Evolutionary conservation across 2,113 vertebrate genomes (phyloP).

Genomic region (Madoqua kirkii): DNA sequence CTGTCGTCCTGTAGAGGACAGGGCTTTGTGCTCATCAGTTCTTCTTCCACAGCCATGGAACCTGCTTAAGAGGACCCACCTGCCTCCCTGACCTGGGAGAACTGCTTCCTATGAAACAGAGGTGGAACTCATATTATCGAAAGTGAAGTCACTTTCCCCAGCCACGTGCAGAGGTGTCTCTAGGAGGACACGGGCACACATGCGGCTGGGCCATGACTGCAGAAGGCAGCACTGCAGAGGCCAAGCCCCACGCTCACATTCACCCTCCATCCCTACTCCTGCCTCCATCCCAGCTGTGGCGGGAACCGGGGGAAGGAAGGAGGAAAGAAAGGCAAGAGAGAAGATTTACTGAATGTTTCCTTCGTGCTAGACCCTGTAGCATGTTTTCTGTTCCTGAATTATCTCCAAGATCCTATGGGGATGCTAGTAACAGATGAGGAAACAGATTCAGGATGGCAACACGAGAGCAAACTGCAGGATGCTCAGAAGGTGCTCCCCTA

Average conservation of each 20-base stretch:
- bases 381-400: not conserved
- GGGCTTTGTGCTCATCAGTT: rapidly evolving
- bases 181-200: not conserved
- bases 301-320: not conserved
- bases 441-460: not conserved
- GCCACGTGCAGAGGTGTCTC: not conserved
- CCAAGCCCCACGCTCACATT: not conserved
- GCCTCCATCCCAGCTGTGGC: not conserved
- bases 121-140: too few relatives aligned
- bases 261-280: not conserved
- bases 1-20: not conserved
- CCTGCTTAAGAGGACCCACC: not conserved
- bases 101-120: not conserved
- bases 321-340: too few relatives aligned
- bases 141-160: not conserved
- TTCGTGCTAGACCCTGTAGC: not conserved
- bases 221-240: not conserved
- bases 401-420: not conserved
- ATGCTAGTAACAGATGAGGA: not conserved
- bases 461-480: not conserved
- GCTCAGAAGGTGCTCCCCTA: not conserved
- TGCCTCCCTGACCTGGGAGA: not conserved
- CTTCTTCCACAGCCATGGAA: not conserved
- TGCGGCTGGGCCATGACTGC: rapidly evolving
- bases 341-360: not conserved